Conservation (phyloP, 2,113 vertebrate genomes). For the Proteles cristata region DNA sequence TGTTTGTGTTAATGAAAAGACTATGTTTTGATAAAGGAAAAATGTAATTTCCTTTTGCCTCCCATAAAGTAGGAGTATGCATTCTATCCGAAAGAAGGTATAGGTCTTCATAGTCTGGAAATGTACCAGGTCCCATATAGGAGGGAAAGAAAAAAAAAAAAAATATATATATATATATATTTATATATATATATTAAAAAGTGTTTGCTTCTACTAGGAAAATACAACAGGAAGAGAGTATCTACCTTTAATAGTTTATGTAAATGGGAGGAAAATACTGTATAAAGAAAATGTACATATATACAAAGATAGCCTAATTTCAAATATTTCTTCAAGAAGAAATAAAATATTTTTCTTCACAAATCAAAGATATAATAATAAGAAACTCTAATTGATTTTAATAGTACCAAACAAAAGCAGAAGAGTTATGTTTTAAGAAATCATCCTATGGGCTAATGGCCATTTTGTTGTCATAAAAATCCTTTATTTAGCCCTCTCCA, state of each 20-base stretch:
- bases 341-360: background rate
- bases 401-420: constrained; percentile 29
- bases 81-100: background rate
- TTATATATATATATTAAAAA: background rate
- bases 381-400: constrained; percentile 53
- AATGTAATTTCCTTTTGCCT: background rate
- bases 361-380: constrained; percentile 12
- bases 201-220: background rate
- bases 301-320: background rate
- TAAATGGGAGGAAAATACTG: background rate
- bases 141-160: background rate
- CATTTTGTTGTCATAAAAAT: constrained; percentile 74
- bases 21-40: background rate
- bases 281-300: background rate
- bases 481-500: constrained; percentile 78
- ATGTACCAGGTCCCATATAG: background rate
- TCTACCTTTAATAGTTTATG: background rate
- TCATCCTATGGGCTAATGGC: constrained; percentile 54
- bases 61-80: background rate
- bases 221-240: background rate
- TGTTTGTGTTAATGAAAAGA: background rate
- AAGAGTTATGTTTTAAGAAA: constrained; percentile 58
- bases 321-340: background rate
- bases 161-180: too few relatives aligned
- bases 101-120: background rate